Evolutionary conservation across 2,113 vertebrate species (phyloP).

Genomic region (Oreochromis aureus): DNA sequence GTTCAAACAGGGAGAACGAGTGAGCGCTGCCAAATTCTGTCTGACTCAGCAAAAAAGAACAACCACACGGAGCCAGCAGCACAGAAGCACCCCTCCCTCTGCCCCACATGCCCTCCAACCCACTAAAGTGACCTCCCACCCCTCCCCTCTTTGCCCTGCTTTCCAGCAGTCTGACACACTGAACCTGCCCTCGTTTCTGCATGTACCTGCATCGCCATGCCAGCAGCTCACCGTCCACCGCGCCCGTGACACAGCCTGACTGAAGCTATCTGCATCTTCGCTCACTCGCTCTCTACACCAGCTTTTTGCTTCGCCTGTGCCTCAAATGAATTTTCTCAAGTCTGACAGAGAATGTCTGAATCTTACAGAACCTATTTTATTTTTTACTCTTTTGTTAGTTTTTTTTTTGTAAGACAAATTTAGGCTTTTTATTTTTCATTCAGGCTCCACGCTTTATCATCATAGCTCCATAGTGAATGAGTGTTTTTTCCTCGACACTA

Average conservation of each 20-base stretch:
- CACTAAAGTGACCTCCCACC: background rate
- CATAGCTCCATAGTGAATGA: background rate
- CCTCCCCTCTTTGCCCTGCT: background rate
- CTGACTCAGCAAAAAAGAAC: conserved; percentile 49
- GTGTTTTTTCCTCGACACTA: background rate
- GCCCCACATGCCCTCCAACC: background rate
- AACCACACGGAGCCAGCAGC: background rate
- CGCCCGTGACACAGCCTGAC: background rate
- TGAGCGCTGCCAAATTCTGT: conserved; percentile 17
- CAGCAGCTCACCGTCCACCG: conserved; percentile 14
- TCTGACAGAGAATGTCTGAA: conserved; percentile 19
- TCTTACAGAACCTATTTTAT: background rate
- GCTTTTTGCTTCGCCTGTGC: background rate
- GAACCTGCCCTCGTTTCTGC: conserved; percentile 54
- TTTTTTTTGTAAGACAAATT: background rate
- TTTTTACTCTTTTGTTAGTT: background rate
- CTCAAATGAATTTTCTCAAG: background rate
- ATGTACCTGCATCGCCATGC: conserved; percentile 20
- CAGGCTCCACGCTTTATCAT: conserved; percentile 1
- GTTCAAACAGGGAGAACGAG: background rate
- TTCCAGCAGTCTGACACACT: conserved; percentile 62
- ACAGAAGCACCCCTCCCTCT: background rate
- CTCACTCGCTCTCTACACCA: background rate
- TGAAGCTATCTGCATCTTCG: background rate
- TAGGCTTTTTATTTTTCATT: background rate